Percentiles rank a stretch among this genome's conserved stretches.
phyloP scores from a whole-genome alignment of 1,140 invertebrate genomes.

The Neodiprion pinetum region DNA sequence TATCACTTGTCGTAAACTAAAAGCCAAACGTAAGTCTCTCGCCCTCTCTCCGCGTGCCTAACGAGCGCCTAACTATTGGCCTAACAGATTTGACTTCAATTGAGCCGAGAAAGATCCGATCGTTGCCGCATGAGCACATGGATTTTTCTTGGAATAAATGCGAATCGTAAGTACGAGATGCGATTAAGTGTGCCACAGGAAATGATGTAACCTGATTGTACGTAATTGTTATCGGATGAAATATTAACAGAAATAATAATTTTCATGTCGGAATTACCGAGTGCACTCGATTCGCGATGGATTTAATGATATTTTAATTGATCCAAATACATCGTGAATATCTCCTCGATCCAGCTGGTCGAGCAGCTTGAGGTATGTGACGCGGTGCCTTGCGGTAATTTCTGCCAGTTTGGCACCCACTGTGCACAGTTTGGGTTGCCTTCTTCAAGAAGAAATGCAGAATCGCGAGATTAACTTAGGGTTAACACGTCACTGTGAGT shows the following conservation, averaged over 20 bases:
- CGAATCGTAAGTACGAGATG: too few relatives aligned
- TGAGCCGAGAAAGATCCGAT: background rate
- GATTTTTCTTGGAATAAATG: too few relatives aligned
- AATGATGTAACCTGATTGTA: background rate
- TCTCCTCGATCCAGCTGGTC: too few relatives aligned
- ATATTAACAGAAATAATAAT: background rate
- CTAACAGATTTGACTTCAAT: slow-evolving; percentile 1
- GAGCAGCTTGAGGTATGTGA: too few relatives aligned
- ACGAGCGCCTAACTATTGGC: background rate
- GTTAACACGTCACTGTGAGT: too few relatives aligned
- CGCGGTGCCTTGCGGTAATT: too few relatives aligned
- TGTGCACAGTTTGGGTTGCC: too few relatives aligned
- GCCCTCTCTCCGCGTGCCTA: background rate
- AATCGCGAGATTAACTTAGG: too few relatives aligned
- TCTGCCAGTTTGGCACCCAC: too few relatives aligned
- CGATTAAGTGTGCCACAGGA: background rate
- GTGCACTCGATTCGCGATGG: background rate
- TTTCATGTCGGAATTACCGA: background rate
- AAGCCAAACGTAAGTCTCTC: background rate
- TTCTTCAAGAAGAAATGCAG: background rate
- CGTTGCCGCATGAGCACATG: background rate
- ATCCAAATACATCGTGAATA: background rate
- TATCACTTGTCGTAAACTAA: background rate
- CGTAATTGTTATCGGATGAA: too few relatives aligned
- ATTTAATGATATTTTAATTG: background rate